Conservation (phyloP, 2,888 invertebrate species). For the Drosophila eohydei region DNA sequence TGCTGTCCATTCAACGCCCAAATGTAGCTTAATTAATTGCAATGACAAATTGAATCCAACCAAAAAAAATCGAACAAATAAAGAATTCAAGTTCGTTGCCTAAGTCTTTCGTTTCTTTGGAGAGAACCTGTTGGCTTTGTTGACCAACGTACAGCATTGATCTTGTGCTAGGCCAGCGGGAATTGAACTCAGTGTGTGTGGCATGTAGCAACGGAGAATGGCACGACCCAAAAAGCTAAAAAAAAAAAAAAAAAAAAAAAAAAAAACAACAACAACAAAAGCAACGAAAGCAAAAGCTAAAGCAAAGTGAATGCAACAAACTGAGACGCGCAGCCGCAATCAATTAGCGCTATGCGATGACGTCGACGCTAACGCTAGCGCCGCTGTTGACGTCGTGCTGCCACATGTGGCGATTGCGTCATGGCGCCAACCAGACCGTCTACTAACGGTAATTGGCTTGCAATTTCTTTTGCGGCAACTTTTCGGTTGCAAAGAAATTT, state of each 20-base stretch:
- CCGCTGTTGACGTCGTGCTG: slow-evolving; percentile 48
- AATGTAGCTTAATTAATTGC: slow-evolving; percentile 50
- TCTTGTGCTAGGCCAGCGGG: slow-evolving; percentile 72
- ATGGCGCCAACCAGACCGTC: slow-evolving; percentile 77
- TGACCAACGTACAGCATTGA: slow-evolving; percentile 73
- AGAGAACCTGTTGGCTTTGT: slow-evolving; percentile 67
- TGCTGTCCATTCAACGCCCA: slow-evolving; percentile 22
- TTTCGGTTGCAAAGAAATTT: slow-evolving; percentile 78
- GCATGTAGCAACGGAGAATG: slow-evolving; percentile 67
- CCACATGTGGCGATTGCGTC: slow-evolving; percentile 76
- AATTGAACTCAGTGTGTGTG: slow-evolving; percentile 26
- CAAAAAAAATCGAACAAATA: slow-evolving; percentile 11
- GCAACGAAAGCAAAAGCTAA: slow-evolving; percentile 18
- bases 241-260: slow-evolving; percentile 17
- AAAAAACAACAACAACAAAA: slow-evolving; percentile 27
- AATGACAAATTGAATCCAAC: slow-evolving; percentile 44
- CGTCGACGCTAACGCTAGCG: slow-evolving; percentile 35
- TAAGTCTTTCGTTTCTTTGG: slow-evolving; percentile 62
- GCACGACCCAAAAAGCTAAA: slow-evolving; percentile 65
- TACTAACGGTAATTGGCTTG: slow-evolving; percentile 78
- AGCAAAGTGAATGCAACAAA: slow-evolving; percentile 76
- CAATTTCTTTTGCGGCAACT: slow-evolving; percentile 77
- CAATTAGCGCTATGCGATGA: slow-evolving; percentile 72
- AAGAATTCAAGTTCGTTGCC: slow-evolving; percentile 71
- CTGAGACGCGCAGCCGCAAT: slow-evolving; percentile 69